Evolutionary conservation across 2,797 vertebrate genomes (phyloP).

Genomic region (Acanthiza pusilla): DNA sequence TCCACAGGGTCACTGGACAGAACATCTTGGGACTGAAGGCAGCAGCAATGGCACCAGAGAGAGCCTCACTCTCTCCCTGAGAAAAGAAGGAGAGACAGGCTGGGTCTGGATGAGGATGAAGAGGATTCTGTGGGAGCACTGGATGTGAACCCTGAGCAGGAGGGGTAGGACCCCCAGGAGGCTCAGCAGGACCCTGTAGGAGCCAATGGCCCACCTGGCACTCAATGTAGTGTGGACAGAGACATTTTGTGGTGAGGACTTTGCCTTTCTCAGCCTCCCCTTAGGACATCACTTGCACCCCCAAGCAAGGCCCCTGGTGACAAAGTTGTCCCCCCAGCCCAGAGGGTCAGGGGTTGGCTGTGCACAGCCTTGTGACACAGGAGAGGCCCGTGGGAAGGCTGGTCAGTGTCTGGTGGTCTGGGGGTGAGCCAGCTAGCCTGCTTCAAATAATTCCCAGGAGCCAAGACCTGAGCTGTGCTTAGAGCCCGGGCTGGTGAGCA

Average conservation of each 20-base stretch:
- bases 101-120: neutral
- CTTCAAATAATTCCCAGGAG: neutral
- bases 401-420: neutral
- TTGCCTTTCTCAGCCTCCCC: neutral
- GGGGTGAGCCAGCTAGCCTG: neutral
- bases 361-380: neutral
- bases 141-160: neutral
- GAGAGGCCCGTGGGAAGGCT: neutral
- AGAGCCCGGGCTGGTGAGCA: neutral
- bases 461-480: neutral
- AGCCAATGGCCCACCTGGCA: neutral
- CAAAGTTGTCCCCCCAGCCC: rapidly evolving
- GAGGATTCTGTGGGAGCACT: neutral
- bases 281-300: neutral
- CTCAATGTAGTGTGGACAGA: neutral
- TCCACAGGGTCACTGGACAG: neutral
- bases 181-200: neutral
- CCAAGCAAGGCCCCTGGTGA: neutral
- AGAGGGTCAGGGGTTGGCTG: neutral
- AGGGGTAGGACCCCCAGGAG: neutral
- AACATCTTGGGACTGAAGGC: neutral
- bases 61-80: neutral
- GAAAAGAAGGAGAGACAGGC: neutral
- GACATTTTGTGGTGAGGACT: neutral
- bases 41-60: neutral